Evolutionary conservation across 2,888 invertebrate species (phyloP).

Genomic region (Alentia gelatinosa): DNA sequence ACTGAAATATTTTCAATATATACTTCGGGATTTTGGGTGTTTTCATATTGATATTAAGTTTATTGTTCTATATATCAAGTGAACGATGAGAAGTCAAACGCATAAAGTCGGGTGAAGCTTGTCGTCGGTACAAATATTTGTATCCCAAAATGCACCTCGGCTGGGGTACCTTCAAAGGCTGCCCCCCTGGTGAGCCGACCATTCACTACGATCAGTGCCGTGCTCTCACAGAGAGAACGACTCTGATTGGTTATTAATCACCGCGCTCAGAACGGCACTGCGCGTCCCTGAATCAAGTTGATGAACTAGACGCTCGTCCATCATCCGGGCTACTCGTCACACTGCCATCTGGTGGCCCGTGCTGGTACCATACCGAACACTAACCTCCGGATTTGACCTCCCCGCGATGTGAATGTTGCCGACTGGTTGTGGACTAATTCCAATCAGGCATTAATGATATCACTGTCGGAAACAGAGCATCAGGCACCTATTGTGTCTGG

Average conservation of each 20-base stretch:
- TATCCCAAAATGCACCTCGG: too few species aligned
- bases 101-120: too few species aligned
- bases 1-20: too few species aligned
- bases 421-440: neutral
- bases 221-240: neutral
- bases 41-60: too few species aligned
- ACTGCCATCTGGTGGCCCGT: slow-evolving; percentile 32
- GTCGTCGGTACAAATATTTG: too few species aligned
- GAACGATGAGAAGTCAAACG: too few species aligned
- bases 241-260: slow-evolving; percentile 51
- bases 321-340: neutral
- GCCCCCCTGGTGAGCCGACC: slow-evolving; percentile 24
- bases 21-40: too few species aligned
- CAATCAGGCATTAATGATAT: slow-evolving; percentile 19
- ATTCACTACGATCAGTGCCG: slow-evolving; percentile 35
- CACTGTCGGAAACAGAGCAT: neutral
- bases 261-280: neutral
- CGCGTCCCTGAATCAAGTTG: neutral
- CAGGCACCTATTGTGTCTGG: neutral
- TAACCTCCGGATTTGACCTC: neutral
- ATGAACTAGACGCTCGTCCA: slow-evolving; percentile 39
- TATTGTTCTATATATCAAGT: too few species aligned
- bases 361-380: neutral
- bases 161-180: slow-evolving; percentile 38
- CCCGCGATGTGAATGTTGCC: neutral